Evolutionary conservation across 1,140 invertebrate genomes (phyloP).

Genomic region (Trichomalopsis sarcophagae): DNA sequence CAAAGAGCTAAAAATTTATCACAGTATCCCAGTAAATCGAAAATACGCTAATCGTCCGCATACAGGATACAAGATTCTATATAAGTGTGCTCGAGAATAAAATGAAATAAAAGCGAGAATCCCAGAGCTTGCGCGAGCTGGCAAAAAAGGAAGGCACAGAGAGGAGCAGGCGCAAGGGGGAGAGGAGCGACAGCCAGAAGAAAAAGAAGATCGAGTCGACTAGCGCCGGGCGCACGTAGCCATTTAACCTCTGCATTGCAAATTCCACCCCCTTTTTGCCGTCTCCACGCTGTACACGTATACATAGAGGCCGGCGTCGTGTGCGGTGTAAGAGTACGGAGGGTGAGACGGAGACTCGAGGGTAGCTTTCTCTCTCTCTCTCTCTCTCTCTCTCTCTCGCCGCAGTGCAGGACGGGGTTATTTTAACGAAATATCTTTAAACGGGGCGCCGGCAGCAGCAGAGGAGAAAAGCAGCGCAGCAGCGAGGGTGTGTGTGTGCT

Average conservation of each 20-base stretch:
- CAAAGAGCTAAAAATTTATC: background rate
- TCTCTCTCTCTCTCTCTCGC: slow-evolving; percentile 11
- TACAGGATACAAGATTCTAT: no score
- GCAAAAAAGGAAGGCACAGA: background rate
- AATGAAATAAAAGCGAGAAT: slow-evolving; percentile 33
- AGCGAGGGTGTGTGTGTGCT: background rate
- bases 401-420: slow-evolving; percentile 69
- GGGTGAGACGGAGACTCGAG: slow-evolving; percentile 31
- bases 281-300: slow-evolving; percentile 21
- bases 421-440: slow-evolving; percentile 76
- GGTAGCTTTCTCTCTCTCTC: slow-evolving; percentile 44
- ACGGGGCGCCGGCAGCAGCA: slow-evolving; percentile 61
- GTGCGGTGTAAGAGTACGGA: slow-evolving; percentile 50
- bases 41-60: no score
- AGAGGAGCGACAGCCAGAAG: background rate
- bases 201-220: slow-evolving; percentile 1
- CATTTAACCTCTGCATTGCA: slow-evolving; percentile 76
- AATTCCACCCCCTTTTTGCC: slow-evolving; percentile 74
- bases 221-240: slow-evolving; percentile 60
- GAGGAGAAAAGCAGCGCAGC: slow-evolving; percentile 53
- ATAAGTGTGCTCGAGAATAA: slow-evolving; percentile 2
- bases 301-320: slow-evolving; percentile 53
- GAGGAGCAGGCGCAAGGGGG: background rate
- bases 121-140: background rate
- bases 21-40: no score